Evolutionary conservation across 1,140 invertebrate genomes (phyloP), one percentile per base, ranked within the genome.

Genomic region (Dryas iulia): DNA sequence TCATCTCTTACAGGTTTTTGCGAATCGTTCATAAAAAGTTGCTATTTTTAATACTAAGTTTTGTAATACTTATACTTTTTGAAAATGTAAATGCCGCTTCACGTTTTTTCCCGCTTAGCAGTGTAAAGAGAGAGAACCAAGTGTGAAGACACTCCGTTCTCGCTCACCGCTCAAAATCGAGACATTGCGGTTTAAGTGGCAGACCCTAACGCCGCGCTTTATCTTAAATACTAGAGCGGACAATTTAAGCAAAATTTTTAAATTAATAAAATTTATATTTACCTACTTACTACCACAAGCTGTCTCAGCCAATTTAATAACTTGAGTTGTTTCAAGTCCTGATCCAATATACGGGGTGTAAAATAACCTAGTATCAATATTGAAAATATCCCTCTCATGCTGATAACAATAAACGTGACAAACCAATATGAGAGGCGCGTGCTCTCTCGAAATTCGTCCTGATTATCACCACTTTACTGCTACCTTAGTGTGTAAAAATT

Each of bases 291-390:
- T 2, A 23, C 21, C 21, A 53, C n/a, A 25, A 12, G 5, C 8
- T 47, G 2, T 5, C 7, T 8, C 14, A 7, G 7, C 2, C 1
- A 21, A 18, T 47, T 47, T 6, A 21, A 47, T 21, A 21, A 8
- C 6, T 47, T 8, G 6, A n/a, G 6, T 5, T 18, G n/a, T 3
- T 18, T 5, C 35, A 47, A 47, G 14, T 47, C 14, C 26, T 28
- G 6, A 47, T n/a, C 30, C 21, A 26, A 4, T 23, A 31, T 30
- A 54, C 57, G 33, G 30, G 72, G 64, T 77, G 76, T 56, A 77
- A 83, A 77, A 81, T 77, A 82, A 80, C 81, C 81, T 79, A 77
- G 77, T 79, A 79, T 78, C 76, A 85, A 86, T 86, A 86, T 85
- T 77, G 68, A 69, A 72, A 77, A 75, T 71, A 78, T 79, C 74